These are phyloP conservation scores for Mamestra brassicae DNA, from an alignment of 2,888 invertebrate species.

Conservation along the genomic window DNA sequence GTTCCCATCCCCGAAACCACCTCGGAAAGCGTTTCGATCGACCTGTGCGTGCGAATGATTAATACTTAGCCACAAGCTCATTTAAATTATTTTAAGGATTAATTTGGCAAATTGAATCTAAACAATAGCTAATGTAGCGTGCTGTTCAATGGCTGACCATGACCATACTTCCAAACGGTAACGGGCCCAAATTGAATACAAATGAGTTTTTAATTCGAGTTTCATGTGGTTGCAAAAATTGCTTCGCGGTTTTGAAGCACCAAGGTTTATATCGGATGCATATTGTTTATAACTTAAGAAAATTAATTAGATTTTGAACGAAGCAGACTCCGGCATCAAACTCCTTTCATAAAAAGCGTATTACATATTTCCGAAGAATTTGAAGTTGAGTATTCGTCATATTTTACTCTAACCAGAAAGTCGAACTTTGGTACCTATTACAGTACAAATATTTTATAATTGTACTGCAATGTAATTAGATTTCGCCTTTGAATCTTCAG, in stretches of 20 bases:
- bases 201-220: conserved; percentile 55
- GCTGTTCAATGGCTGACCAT: neutral
- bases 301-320: neutral
- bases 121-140: conserved; percentile 25
- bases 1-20: neutral
- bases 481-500: neutral
- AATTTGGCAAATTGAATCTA: conserved; percentile 21
- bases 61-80: neutral
- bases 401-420: neutral
- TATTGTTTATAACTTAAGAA: neutral
- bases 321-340: too few species aligned
- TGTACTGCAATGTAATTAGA: neutral
- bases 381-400: too few species aligned
- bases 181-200: conserved; percentile 34
- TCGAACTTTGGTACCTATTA: neutral
- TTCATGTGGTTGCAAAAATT: conserved; percentile 39
- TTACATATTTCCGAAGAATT: too few species aligned
- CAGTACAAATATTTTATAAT: neutral
- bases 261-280: neutral
- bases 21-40: neutral
- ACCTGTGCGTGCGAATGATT: neutral
- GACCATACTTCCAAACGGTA: neutral
- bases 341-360: too few species aligned
- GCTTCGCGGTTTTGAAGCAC: conserved; percentile 1
- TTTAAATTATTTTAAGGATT: neutral